A percentile compares a stretch with the other conserved stretches of the same genome.
phyloP scores from a whole-genome alignment of 2,888 invertebrate genomes.

The Diarsia brunnea region DNA sequence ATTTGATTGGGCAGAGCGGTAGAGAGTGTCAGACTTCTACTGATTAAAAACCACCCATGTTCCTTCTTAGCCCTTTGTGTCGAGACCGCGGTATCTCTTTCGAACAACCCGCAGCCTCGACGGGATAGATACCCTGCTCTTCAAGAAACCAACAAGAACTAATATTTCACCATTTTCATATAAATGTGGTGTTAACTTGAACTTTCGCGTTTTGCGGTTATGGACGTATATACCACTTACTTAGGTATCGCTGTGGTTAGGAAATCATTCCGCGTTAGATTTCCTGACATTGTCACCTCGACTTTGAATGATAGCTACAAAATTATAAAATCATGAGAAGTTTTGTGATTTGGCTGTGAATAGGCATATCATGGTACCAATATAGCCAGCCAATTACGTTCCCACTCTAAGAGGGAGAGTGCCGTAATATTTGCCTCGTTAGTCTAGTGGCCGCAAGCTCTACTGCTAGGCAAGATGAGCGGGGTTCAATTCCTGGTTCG shows the following conservation, averaged over 20 bases:
- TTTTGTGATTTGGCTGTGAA: background rate
- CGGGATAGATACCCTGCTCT: background rate
- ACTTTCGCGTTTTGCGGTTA: slow-evolving; percentile 73
- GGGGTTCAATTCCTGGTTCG: too few relatives aligned
- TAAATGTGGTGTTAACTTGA: slow-evolving; percentile 61
- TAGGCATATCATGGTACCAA: background rate
- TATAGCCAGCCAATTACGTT: background rate
- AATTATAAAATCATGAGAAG: background rate
- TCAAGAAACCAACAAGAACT: background rate
- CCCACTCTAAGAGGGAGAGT: background rate
- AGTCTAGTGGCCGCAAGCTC: too few relatives aligned
- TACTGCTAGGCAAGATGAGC: too few relatives aligned
- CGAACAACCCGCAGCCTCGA: too few relatives aligned
- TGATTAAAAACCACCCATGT: too few relatives aligned
- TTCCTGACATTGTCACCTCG: slow-evolving; percentile 56
- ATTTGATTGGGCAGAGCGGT: too few relatives aligned
- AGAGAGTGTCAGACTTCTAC: too few relatives aligned
- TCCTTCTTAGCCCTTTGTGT: too few relatives aligned
- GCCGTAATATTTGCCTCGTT: too few relatives aligned
- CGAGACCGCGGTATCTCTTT: too few relatives aligned
- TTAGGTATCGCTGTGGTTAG: slow-evolving; percentile 41
- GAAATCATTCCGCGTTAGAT: slow-evolving; percentile 52
- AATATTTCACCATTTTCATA: background rate
- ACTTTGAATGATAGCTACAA: slow-evolving; percentile 24
- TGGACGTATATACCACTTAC: background rate